phyloP scores from a whole-genome alignment of 1,140 invertebrate species.

The Scaptodrosophila lebanonensis region DNA sequence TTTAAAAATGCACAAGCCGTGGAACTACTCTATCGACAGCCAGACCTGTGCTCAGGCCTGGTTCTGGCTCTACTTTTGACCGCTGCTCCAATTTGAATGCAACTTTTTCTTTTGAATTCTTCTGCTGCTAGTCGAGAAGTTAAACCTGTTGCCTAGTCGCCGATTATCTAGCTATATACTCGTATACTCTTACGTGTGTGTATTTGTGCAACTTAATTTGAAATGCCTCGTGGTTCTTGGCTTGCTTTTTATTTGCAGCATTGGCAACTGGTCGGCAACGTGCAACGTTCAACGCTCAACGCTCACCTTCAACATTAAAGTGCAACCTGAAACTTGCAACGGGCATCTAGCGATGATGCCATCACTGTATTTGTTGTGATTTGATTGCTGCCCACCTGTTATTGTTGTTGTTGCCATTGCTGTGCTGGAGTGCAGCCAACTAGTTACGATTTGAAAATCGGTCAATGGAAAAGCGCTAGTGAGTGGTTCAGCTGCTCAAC shows the following conservation, averaged over 20 bases:
- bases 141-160: conserved; percentile 22
- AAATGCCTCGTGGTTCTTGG: conserved; percentile 37
- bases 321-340: no score
- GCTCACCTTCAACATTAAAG: no score
- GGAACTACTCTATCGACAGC: no score
- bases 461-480: conserved; percentile 70
- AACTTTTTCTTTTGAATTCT: conserved; percentile 25
- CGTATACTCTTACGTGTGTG: not conserved
- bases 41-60: no score
- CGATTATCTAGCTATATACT: not conserved
- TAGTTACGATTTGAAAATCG: conserved; percentile 66
- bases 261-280: conserved; percentile 44
- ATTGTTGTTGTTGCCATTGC: conserved; percentile 11
- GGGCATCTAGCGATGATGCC: no score
- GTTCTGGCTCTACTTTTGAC: conserved; percentile 8
- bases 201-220: conserved; percentile 53
- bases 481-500: conserved; percentile 69
- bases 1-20: no score
- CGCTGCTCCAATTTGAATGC: conserved; percentile 10
- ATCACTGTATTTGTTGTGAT: conserved; percentile 31
- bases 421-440: conserved; percentile 26
- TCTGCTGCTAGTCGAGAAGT: conserved; percentile 25
- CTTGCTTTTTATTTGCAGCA: conserved; percentile 43
- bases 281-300: no score
- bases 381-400: conserved; percentile 43